These are phyloP conservation scores for Propithecus perrieri DNA, from an alignment of 2,797 vertebrate species.

Conservation along the genomic window DNA sequence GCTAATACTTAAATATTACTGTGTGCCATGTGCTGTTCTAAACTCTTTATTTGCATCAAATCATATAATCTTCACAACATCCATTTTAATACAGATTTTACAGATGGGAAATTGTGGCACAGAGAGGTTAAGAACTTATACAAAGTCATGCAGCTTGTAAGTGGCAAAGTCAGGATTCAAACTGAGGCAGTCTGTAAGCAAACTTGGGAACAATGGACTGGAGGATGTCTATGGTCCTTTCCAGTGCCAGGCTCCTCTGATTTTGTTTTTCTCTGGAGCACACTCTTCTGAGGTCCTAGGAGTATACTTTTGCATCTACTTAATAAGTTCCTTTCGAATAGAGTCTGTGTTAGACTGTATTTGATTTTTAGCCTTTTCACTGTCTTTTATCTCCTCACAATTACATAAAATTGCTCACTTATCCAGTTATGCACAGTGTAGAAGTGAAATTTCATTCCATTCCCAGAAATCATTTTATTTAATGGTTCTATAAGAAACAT, in stretches of 20 bases:
- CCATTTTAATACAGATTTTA: neutral
- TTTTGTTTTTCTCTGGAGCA: neutral
- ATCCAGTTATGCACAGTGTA: neutral
- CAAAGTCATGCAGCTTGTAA: neutral
- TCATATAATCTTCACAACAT: neutral
- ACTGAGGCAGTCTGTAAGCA: neutral
- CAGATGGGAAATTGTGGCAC: neutral
- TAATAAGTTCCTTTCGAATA: neutral
- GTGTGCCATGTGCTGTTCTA: neutral
- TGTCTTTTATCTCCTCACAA: neutral
- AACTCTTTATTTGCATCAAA: neutral
- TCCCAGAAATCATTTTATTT: conserved; percentile 39
- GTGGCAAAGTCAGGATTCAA: neutral
- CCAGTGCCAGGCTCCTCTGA: neutral
- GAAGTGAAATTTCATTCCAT: neutral
- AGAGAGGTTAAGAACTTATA: neutral
- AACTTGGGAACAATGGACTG: neutral
- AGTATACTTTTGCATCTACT: neutral
- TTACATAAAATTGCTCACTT: conserved; percentile 32
- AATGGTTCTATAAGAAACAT: neutral
- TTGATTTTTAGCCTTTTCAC: conserved; percentile 21
- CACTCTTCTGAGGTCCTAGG: neutral
- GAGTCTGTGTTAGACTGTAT: neutral
- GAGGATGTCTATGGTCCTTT: neutral
- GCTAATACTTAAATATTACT: neutral